These are phyloP conservation scores for Calliphora vomitoria DNA, from an alignment of 2,888 invertebrate genomes.

Conservation along the genomic window DNA sequence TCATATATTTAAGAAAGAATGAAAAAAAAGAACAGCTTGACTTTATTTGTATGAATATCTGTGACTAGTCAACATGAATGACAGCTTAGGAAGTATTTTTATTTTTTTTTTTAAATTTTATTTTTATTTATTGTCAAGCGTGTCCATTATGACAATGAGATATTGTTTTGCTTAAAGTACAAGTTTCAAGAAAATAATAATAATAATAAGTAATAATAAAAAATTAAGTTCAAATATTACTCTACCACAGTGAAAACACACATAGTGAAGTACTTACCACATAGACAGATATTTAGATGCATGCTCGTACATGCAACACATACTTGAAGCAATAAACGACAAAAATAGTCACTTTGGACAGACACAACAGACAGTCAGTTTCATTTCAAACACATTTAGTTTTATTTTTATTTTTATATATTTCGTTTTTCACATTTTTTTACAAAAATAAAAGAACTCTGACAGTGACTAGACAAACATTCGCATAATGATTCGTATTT, in stretches of 20 bases:
- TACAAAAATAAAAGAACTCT: conserved; percentile 66
- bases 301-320: conserved; percentile 23
- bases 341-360: conserved; percentile 69
- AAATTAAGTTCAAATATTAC: conserved; percentile 64
- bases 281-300: not conserved
- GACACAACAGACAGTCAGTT: conserved; percentile 58
- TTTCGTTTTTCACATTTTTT: conserved; percentile 5
- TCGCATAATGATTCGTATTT: conserved; percentile 72
- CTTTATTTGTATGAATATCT: conserved; percentile 41
- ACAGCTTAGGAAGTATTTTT: conserved; percentile 54
- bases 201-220: conserved; percentile 61
- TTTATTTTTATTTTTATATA: too few species aligned
- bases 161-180: conserved; percentile 73
- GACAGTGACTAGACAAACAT: conserved; percentile 76
- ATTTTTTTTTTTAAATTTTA: conserved; percentile 40
- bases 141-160: conserved; percentile 78
- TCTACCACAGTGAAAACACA: conserved; percentile 21
- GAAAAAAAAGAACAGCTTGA: conserved; percentile 12
- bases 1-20: conserved; percentile 56
- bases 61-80: conserved; percentile 56
- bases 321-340: conserved; percentile 40
- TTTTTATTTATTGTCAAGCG: conserved; percentile 82
- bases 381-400: conserved; percentile 68
- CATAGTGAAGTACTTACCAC: not conserved
- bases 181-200: conserved; percentile 64